These are phyloP conservation scores for Pogonomyrmex californicus DNA, from an alignment of 1,140 invertebrate species.

Conservation along the genomic window DNA sequence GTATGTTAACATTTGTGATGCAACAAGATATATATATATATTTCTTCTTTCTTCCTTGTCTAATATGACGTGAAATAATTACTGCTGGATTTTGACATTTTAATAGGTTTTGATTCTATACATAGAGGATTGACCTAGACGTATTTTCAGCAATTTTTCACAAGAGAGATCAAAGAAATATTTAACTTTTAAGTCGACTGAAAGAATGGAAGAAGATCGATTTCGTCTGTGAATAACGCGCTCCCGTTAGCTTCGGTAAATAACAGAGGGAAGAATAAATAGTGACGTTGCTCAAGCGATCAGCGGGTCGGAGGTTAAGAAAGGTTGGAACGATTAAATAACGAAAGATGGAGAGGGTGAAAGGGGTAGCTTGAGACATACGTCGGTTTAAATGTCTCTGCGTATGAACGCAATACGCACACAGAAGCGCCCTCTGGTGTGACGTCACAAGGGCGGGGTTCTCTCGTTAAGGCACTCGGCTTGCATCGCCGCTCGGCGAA, in stretches of 20 bases:
- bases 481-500: conserved; percentile 58
- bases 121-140: not conserved
- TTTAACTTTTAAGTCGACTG: not conserved
- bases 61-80: not conserved
- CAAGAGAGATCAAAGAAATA: not conserved
- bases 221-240: conserved; percentile 9
- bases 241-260: not conserved
- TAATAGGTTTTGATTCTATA: not conserved
- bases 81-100: conserved; percentile 8
- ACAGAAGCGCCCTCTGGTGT: conserved; percentile 76
- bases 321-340: conserved; percentile 23
- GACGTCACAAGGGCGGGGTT: conserved; percentile 86
- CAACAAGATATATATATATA: conserved; percentile 6
- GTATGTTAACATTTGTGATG: not conserved
- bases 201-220: not conserved
- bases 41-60: not conserved
- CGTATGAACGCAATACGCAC: conserved; percentile 68
- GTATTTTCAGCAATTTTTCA: not conserved
- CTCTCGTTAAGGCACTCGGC: conserved; percentile 82
- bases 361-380: conserved; percentile 20
- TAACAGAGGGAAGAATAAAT: not conserved
- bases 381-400: conserved; percentile 60
- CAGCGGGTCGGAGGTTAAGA: not conserved
- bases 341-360: conserved; percentile 24
- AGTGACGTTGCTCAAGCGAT: not conserved